Base-by-base conservation (phyloP, 2,797 vertebrate genomes). In the Hippocampus kuda region DNA sequence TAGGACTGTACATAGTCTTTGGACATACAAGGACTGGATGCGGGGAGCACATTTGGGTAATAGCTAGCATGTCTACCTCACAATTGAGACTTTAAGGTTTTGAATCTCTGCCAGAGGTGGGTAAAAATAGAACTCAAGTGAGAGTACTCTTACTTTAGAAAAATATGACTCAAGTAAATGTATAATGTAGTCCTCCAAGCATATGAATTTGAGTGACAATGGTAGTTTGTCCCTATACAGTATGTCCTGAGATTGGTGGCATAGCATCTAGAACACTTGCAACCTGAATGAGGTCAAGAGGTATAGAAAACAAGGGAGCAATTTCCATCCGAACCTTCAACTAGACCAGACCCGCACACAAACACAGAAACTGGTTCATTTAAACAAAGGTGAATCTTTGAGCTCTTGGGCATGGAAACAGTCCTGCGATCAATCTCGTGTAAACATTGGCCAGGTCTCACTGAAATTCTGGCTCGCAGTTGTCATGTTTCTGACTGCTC, bases 401-500 rank as follows among this genome's bases (percentile, higher is more conserved):
- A 81, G 61, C 68, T 80, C 65, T 70, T 76, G 73, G 71, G 71
- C 74, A 77, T 48, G 69, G 77, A 70, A 75, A 77, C 75, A 30
- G 6, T 34, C 57, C 34, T 20, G 6, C 16, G 27, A 75, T 80
- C 72, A 59, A 64, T 68, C 22, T 70, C 70, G 1, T 13, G 5
- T 66, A 81, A 84, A 86, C 80, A 83, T 82, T 76, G 54, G 72
- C 77, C 72, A 68, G 69, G 76, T 72, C 73, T 71, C 73, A 73
- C 63, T 74, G 27, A 80, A 74, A 41, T 65, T 66, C 72, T 68
- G 73, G 51, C 49, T 73, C 67, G 57, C 70, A 68, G 70, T 68
- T 73, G 51, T 73, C 72, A 70, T 68, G 71, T 68, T 69, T 54
- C 27, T 59, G 57, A 27, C 46, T 61, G 69, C 53, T 72, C 65